phyloP scores from a whole-genome alignment of 1,140 invertebrate genomes.

The Plectrocnemia conspersa region DNA sequence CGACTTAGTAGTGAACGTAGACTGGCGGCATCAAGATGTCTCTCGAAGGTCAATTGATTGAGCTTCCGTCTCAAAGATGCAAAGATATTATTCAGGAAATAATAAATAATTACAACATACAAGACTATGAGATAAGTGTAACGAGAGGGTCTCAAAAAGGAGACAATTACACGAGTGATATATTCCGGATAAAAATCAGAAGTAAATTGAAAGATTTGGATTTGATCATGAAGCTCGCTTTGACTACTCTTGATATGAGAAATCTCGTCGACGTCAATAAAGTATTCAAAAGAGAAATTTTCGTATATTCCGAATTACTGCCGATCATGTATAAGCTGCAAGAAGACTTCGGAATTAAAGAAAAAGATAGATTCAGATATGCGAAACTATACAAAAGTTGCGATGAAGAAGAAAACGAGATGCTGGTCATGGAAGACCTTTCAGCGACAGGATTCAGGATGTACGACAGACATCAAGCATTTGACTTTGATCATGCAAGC shows the following conservation, averaged over 20 bases:
- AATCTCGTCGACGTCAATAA: not conserved
- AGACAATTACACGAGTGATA: slow-evolving; percentile 24
- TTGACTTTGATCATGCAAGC: slow-evolving; percentile 40
- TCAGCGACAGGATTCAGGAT: slow-evolving; percentile 38
- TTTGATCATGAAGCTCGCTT: slow-evolving; percentile 16
- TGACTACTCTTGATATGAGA: too few relatives aligned
- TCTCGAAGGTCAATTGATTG: too few relatives aligned
- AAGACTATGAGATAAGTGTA: not conserved
- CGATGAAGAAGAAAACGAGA: slow-evolving; percentile 27
- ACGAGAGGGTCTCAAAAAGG: slow-evolving; percentile 19
- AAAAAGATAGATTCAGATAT: slow-evolving; percentile 16
- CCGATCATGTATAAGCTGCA: slow-evolving; percentile 5
- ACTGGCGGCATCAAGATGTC: too few relatives aligned
- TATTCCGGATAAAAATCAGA: not conserved
- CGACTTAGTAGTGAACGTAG: too few relatives aligned
- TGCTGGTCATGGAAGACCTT: slow-evolving; percentile 44
- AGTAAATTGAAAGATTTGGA: not conserved
- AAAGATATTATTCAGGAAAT: too few relatives aligned
- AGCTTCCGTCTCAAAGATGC: not conserved
- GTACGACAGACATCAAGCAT: slow-evolving; percentile 37
- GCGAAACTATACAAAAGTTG: slow-evolving; percentile 36
- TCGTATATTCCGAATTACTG: slow-evolving; percentile 8
- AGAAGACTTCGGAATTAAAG: not conserved
- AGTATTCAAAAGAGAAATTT: slow-evolving; percentile 12
- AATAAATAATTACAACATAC: not conserved